Percentiles rank a stretch among this genome's conserved stretches.
Evolutionary conservation across 2,888 invertebrate genomes (phyloP).

Genomic region (Leptinotarsa peninsularis): DNA sequence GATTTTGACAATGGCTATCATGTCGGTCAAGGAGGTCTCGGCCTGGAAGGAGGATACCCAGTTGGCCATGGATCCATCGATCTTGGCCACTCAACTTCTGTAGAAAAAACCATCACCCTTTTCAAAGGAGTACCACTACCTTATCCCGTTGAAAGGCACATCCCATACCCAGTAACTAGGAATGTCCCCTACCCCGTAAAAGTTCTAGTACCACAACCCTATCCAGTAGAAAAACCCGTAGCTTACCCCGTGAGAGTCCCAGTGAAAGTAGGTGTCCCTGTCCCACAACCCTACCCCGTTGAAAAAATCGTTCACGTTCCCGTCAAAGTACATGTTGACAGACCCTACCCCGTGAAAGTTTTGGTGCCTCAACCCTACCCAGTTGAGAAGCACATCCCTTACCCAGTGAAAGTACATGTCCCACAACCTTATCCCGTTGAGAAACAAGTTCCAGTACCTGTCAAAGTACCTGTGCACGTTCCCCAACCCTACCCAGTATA

Average conservation of each 20-base stretch:
- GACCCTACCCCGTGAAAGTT: conserved; percentile 84
- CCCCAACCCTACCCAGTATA: conserved; percentile 81
- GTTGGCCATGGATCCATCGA: conserved; percentile 50
- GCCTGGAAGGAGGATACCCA: conserved; percentile 50
- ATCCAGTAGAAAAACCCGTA: conserved; percentile 80
- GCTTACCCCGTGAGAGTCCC: conserved; percentile 81
- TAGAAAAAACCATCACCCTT: conserved; percentile 75
- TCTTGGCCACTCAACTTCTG: conserved; percentile 66
- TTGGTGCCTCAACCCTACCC: conserved; percentile 84
- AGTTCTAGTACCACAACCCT: conserved; percentile 74
- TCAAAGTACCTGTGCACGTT: conserved; percentile 81
- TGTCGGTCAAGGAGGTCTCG: conserved; percentile 72
- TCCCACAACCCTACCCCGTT: conserved; percentile 82
- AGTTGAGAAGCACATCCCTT: conserved; percentile 80
- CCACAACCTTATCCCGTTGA: conserved; percentile 84
- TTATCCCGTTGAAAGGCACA: conserved; percentile 74
- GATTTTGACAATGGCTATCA: conserved; percentile 80
- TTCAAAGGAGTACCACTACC: conserved; percentile 76
- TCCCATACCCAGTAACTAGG: conserved; percentile 76
- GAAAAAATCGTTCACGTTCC: conserved; percentile 82
- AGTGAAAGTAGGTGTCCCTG: conserved; percentile 83
- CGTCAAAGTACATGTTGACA: conserved; percentile 77
- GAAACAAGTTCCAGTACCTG: conserved; percentile 79
- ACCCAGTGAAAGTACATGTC: conserved; percentile 81
- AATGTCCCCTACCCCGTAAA: conserved; percentile 75